A percentile compares a stretch with the other conserved stretches of the same genome.
These are phyloP conservation scores for Drosophila villosipedis DNA, from an alignment of 2,888 invertebrate genomes.

Conservation along the genomic window DNA sequence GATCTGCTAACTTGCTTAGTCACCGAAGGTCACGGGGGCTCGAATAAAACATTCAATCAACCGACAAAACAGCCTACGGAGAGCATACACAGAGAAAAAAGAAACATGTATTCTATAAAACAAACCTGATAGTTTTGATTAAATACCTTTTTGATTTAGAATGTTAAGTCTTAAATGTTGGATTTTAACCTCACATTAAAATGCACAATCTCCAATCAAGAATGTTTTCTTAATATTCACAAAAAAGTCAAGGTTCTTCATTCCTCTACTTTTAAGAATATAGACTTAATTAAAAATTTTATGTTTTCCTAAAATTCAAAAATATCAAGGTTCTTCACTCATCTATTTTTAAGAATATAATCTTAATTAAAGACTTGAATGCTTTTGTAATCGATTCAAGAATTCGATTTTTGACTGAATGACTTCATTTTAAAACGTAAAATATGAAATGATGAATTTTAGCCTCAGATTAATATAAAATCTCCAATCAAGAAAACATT, in stretches of 20 bases:
- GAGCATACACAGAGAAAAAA: slow-evolving; percentile 1
- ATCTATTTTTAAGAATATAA: background rate
- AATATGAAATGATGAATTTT: background rate
- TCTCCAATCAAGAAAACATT: background rate
- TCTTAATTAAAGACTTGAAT: background rate
- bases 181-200: background rate
- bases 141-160: background rate
- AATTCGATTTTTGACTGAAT: background rate
- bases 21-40: slow-evolving; percentile 57
- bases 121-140: background rate
- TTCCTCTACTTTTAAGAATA: background rate
- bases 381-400: background rate
- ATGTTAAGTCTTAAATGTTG: background rate
- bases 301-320: background rate
- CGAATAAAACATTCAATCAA: slow-evolving; percentile 59
- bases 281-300: background rate
- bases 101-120: background rate
- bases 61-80: slow-evolving; percentile 31
- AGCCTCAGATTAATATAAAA: background rate
- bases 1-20: slow-evolving; percentile 49
- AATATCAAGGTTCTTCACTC: background rate
- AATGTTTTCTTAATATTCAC: background rate
- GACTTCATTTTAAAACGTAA: background rate
- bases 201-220: background rate
- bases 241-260: background rate